Conservation (phyloP, 2,113 vertebrate genomes). For the Bambusicola thoracicus region DNA sequence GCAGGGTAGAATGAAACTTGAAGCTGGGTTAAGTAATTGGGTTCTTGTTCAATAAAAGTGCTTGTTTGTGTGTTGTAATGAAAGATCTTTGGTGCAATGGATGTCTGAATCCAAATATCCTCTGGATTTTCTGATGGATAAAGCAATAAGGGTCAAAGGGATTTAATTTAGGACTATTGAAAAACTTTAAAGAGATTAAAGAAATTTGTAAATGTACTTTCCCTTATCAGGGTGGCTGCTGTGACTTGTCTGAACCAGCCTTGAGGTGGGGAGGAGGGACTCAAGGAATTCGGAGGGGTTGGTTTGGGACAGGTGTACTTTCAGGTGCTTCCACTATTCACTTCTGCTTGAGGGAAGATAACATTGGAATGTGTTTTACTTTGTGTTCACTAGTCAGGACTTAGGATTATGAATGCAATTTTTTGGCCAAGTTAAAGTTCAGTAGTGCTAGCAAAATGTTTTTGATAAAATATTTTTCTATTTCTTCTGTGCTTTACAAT, state of each 20-base stretch:
- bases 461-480: not conserved
- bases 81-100: slow-evolving; percentile 78
- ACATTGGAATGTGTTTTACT: not conserved
- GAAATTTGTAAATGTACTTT: slow-evolving; percentile 64
- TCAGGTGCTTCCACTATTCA: not conserved
- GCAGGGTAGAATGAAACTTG: slow-evolving; percentile 83
- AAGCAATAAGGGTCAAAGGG: slow-evolving; percentile 77
- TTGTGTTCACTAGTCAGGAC: not conserved
- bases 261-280: not conserved
- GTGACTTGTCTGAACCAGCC: slow-evolving; percentile 27
- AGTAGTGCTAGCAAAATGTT: not conserved
- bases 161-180: slow-evolving; percentile 82
- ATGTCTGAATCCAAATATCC: slow-evolving; percentile 82
- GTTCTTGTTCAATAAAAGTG: slow-evolving; percentile 94
- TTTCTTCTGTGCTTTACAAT: not conserved
- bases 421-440: not conserved
- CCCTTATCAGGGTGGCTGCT: slow-evolving; percentile 59
- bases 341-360: not conserved
- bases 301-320: not conserved
- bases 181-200: slow-evolving; percentile 80
- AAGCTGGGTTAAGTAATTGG: slow-evolving; percentile 94
- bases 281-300: not conserved
- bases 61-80: slow-evolving; percentile 81
- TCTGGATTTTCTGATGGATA: slow-evolving; percentile 78
- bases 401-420: not conserved